Evolutionary conservation across 2,797 vertebrate genomes (phyloP).

Genomic region (Pogoniulus pusillus): DNA sequence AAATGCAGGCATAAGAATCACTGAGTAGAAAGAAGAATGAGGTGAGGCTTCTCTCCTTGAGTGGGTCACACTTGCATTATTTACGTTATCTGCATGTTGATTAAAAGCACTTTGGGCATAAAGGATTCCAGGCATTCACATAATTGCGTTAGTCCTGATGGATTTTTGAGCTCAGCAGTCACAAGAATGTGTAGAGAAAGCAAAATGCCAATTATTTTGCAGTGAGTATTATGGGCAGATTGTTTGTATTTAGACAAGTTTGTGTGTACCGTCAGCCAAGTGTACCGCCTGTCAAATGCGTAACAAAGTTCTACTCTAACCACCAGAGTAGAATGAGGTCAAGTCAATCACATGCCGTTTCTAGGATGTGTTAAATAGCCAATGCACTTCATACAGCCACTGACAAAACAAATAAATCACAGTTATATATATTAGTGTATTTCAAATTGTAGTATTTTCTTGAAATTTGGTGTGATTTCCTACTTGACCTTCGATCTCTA

Average conservation of each 20-base stretch:
- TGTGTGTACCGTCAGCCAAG: neutral
- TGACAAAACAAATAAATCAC: neutral
- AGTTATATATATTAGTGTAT: neutral
- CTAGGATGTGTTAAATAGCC: neutral
- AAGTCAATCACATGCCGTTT: neutral
- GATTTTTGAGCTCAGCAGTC: neutral
- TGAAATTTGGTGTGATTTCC: too few species aligned
- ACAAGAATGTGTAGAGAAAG: neutral
- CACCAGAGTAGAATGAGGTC: neutral
- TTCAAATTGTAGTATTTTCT: neutral
- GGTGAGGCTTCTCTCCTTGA: neutral
- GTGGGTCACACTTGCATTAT: neutral
- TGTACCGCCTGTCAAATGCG: neutral
- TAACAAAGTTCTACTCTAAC: neutral
- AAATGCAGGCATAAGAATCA: neutral
- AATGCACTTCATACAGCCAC: neutral
- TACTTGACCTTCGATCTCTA: neutral
- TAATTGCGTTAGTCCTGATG: neutral
- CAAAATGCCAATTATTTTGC: conserved; percentile 7
- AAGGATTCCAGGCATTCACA: neutral
- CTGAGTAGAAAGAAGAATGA: fast-evolving
- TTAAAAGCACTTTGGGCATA: conserved; percentile 1
- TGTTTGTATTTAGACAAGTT: neutral
- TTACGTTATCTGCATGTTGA: neutral
- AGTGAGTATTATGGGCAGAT: neutral